Evolutionary conservation across 2,797 vertebrate species (phyloP).

Genomic region (Rhabdophis nuchalis): DNA sequence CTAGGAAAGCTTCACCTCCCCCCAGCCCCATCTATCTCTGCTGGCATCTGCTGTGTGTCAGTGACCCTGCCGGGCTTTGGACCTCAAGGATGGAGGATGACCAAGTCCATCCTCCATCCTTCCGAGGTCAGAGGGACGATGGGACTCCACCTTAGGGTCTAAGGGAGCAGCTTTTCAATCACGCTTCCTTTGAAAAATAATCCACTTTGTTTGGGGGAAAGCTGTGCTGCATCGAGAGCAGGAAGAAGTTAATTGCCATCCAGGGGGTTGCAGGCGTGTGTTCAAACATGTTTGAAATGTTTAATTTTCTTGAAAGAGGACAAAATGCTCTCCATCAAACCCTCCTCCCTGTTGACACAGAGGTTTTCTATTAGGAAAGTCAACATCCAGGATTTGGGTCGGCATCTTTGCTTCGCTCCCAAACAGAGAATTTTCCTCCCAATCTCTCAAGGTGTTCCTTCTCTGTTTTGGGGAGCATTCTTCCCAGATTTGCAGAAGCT

Average conservation of each 20-base stretch:
- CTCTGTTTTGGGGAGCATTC: accelerated
- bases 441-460: conserved; percentile 45
- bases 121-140: conserved; percentile 36
- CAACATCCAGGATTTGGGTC: conserved; percentile 27
- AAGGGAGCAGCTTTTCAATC: conserved; percentile 69
- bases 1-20: background rate
- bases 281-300: conserved; percentile 70
- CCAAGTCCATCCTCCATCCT: conserved; percentile 29
- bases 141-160: conserved; percentile 62
- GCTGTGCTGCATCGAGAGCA: conserved; percentile 65
- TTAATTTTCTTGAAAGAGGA: conserved; percentile 72
- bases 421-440: conserved; percentile 57
- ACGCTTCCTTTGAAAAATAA: conserved; percentile 81
- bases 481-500: conserved; percentile 21
- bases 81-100: background rate
- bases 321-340: conserved; percentile 64
- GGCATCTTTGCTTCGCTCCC: conserved; percentile 48
- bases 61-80: background rate
- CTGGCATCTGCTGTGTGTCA: background rate
- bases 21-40: no score
- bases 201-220: conserved; percentile 73
- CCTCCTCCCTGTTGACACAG: conserved; percentile 68
- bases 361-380: conserved; percentile 67
- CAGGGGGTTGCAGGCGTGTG: conserved; percentile 63
- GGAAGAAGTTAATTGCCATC: conserved; percentile 76